Base-by-base conservation (phyloP, 2,888 invertebrate genomes). In the Drosophila neoperkinsi region DNA sequence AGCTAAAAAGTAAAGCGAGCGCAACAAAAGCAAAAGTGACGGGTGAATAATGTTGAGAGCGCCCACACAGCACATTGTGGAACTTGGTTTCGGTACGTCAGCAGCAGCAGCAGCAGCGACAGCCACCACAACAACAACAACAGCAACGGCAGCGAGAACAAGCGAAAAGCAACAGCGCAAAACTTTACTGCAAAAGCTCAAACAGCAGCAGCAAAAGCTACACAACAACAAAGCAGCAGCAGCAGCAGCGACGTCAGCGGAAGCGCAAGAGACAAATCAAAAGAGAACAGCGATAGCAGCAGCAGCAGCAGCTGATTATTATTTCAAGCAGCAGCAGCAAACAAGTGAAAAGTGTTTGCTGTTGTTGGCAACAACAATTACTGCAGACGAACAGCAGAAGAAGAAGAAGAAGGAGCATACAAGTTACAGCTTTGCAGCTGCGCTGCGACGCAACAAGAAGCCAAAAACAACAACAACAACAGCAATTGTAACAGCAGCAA, bases 21-120 rank as follows among this genome's bases (percentile, higher is more conserved):
- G 34, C 43, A 57, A 63, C 21, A 61, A 71, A 68, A 79, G 71
- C 79, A 88, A 87, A 90, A 90, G 87, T 90, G 90, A 87, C 71
- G 75, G 87, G 87, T 89, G 86, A 92, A 93, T 92, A 93, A 87
- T 94, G 94, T 94, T 93, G 94, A 94, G 92, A 93, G 94, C 94
- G 91, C 94, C 93, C 93, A 94, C 93, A 90, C 94, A 85, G 80
- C 85, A 94, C 88, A 90, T 93, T 87, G 91, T 93, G 91, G 93
- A 93, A 91, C 92, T 93, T 81, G 92, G 93, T 77, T 85, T 84
- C 80, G 84, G 79, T 90, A 91, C 91, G 79, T 88, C 90, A 84
- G 56, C 77, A 63, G 65, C 82, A 65, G 65, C 82, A 65, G 56
- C 85, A 60, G 61, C 79, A 43, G 52, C 77, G 53, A 31, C 79